Base-by-base conservation (phyloP, 2,888 invertebrate genomes). In the Panzeria rudis region DNA sequence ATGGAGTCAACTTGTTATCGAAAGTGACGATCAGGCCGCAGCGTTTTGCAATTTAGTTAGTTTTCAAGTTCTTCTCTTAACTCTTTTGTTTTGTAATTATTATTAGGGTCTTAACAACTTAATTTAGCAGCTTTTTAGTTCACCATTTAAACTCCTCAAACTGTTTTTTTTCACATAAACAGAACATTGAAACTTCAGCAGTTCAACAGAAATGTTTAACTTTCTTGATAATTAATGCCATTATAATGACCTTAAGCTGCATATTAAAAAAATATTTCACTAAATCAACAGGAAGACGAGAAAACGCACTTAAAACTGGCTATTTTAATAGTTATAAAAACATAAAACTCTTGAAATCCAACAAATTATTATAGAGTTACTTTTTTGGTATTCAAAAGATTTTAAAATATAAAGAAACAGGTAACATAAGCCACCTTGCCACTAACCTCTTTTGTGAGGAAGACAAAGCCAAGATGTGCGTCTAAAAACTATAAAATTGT, bases 391-490 rank as follows among this genome's bases (percentile, higher is more conserved):
- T 38, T 38, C 29, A 44, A 4, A 25, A 38, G 23, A 68, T 15
- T 52, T 32, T 15, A 59, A 17, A 25, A 7, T 9, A n/a, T 50
- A 20, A 23, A n/a, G 35, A 61, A 13, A 32, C 0, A 29, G 29
- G 32, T 23, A 52, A 44, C 7, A 25, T 8, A 25, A 64, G 17
- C 23, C 29, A 75, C 5, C 47, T 79, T 79, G 56, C 75, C 79
- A 75, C 73, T 79, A 64, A 83, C 47, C 73, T 77, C 62, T 69
- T 83, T 75, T 56, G 56, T 41, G 62, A 75, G 69, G 38, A 83
- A 75, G 23, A 54, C 5, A 13, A 9, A 64, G 13, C 8, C 62
- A 32, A 32, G 29, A 29, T 41, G 9, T 17, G 15, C 50, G 13
- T 38, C 17, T 13, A 11, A 20, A 13, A 38, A 20, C 32, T 11